Conservation (phyloP, 2,888 invertebrate genomes). For the Mantis religiosa region DNA sequence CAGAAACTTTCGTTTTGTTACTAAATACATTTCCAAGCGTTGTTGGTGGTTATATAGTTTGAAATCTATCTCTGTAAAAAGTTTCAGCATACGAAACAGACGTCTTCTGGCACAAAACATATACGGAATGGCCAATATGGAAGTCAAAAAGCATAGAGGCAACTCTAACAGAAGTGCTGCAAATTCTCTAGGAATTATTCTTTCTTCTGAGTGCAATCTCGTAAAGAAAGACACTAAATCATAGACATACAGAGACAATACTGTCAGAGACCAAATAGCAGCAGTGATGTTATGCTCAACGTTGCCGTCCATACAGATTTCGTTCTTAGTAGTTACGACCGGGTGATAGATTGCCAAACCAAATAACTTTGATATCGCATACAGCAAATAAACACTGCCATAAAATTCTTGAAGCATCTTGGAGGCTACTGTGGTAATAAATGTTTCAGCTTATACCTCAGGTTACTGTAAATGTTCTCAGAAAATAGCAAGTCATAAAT, state of each 20-base stretch:
- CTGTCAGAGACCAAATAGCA: not conserved
- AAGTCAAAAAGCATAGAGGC: not conserved
- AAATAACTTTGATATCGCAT: not conserved
- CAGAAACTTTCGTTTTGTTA: not conserved
- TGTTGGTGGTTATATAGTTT: not conserved
- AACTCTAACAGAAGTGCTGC: not conserved
- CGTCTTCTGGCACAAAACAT: not conserved
- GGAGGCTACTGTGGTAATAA: not conserved
- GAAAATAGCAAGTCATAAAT: no score
- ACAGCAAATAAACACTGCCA: not conserved
- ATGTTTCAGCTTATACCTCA: no score
- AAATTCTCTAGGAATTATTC: not conserved
- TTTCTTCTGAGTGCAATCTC: not conserved
- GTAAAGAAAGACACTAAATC: not conserved
- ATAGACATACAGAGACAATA: not conserved
- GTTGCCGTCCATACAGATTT: not conserved
- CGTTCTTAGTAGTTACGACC: not conserved
- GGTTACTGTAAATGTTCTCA: no score
- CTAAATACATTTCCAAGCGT: not conserved
- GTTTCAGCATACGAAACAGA: not conserved
- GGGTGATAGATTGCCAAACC: not conserved
- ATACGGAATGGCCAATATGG: not conserved
- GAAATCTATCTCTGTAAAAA: not conserved
- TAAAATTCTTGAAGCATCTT: not conserved
- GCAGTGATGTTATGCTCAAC: not conserved